These are phyloP conservation scores for Ceyx melanurus DNA, from an alignment of 2,113 vertebrate genomes.

Conservation along the genomic window DNA sequence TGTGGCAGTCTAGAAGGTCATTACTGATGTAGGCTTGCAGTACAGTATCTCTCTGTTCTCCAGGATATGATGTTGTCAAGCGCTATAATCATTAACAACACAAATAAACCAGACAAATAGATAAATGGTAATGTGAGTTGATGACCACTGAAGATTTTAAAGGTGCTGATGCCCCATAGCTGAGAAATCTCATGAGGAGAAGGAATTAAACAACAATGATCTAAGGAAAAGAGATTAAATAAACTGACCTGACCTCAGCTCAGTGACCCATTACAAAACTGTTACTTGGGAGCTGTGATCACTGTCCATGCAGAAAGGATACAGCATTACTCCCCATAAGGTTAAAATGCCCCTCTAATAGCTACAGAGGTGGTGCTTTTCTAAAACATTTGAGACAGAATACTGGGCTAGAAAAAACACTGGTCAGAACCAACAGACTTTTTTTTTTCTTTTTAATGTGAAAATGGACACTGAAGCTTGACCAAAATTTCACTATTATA, in stretches of 20 bases:
- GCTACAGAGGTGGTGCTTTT: not conserved
- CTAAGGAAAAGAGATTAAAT: not conserved
- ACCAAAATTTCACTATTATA: not conserved
- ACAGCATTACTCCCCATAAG: not conserved
- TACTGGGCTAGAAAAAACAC: not conserved
- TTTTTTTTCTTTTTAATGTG: not conserved
- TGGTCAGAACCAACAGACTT: not conserved
- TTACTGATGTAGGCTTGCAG: constrained; percentile 93
- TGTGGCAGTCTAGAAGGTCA: constrained; percentile 86
- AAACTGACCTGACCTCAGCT: not conserved
- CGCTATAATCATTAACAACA: constrained; percentile 76
- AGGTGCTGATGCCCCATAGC: not conserved
- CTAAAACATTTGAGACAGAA: not conserved
- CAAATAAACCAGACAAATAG: not conserved
- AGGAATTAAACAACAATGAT: not conserved
- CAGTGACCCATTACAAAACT: not conserved
- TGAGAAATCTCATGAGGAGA: not conserved
- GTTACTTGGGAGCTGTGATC: not conserved
- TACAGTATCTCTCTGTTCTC: constrained; percentile 93
- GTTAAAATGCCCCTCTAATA: not conserved
- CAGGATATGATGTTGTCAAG: constrained; percentile 89
- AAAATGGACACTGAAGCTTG: not conserved
- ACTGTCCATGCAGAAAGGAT: not conserved
- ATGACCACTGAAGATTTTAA: not conserved
- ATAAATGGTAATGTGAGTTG: not conserved